Conservation (phyloP, 1,140 invertebrate genomes). For the Meloidogyne exigua region DNA sequence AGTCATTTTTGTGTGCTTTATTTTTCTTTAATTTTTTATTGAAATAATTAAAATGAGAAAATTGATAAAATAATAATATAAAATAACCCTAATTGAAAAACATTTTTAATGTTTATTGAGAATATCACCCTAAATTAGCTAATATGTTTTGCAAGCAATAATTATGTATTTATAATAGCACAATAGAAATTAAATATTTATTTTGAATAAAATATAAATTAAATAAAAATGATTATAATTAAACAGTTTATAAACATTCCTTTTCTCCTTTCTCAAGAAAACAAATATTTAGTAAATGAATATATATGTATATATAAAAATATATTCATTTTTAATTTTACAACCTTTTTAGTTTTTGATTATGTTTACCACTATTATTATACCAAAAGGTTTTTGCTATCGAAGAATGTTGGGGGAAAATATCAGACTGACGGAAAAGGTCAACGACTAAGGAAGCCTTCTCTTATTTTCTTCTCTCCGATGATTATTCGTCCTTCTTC, state of each 20-base stretch:
- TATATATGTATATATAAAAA: neutral
- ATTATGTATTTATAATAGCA: too few relatives aligned
- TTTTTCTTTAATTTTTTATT: neutral
- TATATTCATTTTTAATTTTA: too few relatives aligned
- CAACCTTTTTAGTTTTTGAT: neutral
- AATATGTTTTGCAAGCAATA: too few relatives aligned
- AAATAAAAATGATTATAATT: too few relatives aligned
- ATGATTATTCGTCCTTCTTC: neutral
- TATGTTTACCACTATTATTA: neutral
- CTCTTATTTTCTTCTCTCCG: neutral
- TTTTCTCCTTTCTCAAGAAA: too few relatives aligned
- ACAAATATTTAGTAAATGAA: neutral
- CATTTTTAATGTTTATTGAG: too few relatives aligned
- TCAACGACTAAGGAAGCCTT: neutral
- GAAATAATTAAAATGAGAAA: neutral
- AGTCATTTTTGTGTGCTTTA: neutral
- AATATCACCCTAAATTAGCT: too few relatives aligned
- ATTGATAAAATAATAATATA: neutral
- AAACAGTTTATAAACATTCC: too few relatives aligned
- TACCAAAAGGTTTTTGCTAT: neutral
- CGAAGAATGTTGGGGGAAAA: neutral
- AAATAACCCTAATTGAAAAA: too few relatives aligned
- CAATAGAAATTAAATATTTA: too few relatives aligned
- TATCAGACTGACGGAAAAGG: conserved; percentile 2
- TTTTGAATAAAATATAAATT: too few relatives aligned